These are phyloP conservation scores for Baronia brevicornis DNA, from an alignment of 2,888 invertebrate genomes.

Conservation along the genomic window DNA sequence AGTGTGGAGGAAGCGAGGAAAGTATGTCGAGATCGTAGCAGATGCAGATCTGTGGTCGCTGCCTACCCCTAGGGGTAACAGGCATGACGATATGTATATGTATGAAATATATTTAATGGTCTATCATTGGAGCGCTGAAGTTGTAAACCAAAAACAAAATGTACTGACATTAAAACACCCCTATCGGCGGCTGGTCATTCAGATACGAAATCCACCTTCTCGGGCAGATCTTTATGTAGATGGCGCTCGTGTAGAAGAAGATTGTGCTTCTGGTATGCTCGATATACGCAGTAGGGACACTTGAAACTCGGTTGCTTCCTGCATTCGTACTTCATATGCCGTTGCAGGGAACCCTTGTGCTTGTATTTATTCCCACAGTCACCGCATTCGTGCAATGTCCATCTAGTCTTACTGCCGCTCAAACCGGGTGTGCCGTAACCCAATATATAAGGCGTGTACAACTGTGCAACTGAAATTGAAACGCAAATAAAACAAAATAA, in stretches of 20 bases:
- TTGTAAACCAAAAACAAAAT: no score
- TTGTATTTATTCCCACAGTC: conserved; percentile 89
- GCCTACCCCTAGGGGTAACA: no score
- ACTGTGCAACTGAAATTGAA: conserved; percentile 74
- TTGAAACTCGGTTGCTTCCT: conserved; percentile 81
- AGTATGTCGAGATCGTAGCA: no score
- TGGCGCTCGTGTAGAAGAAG: conserved; percentile 72
- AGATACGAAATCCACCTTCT: conserved; percentile 71
- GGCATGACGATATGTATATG: no score
- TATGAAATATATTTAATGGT: no score
- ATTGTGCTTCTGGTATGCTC: conserved; percentile 80
- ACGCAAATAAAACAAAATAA: conserved; percentile 67
- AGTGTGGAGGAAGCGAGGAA: no score
- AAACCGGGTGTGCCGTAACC: conserved; percentile 65
- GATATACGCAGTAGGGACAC: conserved; percentile 81
- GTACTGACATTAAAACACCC: conserved; percentile 57
- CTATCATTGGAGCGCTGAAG: no score
- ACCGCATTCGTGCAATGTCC: conserved; percentile 77
- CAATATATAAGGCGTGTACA: conserved; percentile 74
- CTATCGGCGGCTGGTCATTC: conserved; percentile 57
- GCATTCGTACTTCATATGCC: conserved; percentile 86
- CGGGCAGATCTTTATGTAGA: conserved; percentile 71
- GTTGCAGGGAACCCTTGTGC: conserved; percentile 84
- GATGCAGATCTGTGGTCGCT: no score
- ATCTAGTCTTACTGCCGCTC: conserved; percentile 61